Evolutionary conservation across 2,888 invertebrate genomes (phyloP).

Genomic region (Epicampocera succincta): DNA sequence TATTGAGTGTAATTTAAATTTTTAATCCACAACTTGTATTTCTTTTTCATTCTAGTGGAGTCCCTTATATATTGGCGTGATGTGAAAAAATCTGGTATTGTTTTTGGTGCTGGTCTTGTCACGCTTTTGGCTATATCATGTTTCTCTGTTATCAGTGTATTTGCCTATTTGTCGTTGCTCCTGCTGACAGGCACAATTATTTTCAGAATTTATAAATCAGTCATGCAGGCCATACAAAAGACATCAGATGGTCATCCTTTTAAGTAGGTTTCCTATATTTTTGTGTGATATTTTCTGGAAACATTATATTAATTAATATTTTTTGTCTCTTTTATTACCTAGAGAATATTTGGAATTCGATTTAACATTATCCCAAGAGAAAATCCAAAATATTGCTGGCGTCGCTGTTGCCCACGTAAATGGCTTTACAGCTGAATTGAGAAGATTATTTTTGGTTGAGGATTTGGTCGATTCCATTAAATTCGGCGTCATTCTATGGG

Average conservation of each 20-base stretch:
- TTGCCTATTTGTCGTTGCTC: slow-evolving; percentile 94
- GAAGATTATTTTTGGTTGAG: slow-evolving; percentile 97
- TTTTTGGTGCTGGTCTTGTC: slow-evolving; percentile 94
- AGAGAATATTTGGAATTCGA: slow-evolving; percentile 93
- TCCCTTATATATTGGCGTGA: slow-evolving; percentile 99
- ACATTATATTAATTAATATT: background rate
- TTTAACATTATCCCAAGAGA: slow-evolving; percentile 93
- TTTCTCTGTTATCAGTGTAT: slow-evolving; percentile 97
- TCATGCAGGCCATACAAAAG: slow-evolving; percentile 97
- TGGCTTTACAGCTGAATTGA: slow-evolving; percentile 90
- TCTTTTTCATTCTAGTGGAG: slow-evolving; percentile 87
- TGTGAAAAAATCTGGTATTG: slow-evolving; percentile 95
- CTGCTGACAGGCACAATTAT: slow-evolving; percentile 92
- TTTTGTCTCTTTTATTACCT: slow-evolving; percentile 72
- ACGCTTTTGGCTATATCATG: slow-evolving; percentile 96
- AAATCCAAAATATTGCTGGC: slow-evolving; percentile 93
- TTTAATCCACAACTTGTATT: slow-evolving; percentile 47
- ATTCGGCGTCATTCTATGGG: slow-evolving; percentile 97
- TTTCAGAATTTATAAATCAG: slow-evolving; percentile 98
- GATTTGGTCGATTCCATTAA: slow-evolving; percentile 97
- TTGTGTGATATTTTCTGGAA: background rate
- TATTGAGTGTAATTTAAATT: too few relatives aligned
- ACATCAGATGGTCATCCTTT: slow-evolving; percentile 98
- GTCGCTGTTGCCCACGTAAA: slow-evolving; percentile 93
- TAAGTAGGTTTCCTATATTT: slow-evolving; percentile 87